Evolutionary conservation across 1,140 invertebrate species (phyloP).

Genomic region (Trachelipus rathkii): DNA sequence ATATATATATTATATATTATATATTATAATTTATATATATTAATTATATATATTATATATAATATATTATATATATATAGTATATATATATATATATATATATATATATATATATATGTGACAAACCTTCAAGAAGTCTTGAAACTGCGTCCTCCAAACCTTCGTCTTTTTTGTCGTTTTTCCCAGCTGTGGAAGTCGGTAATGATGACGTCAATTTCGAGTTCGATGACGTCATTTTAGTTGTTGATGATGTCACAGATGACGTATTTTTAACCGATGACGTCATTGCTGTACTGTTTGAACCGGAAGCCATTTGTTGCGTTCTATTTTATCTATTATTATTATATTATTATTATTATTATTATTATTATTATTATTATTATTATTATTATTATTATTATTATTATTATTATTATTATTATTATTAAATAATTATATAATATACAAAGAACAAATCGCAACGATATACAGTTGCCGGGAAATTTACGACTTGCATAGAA

Average conservation of each 20-base stretch:
- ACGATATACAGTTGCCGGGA: no score
- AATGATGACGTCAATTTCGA: neutral
- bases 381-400: no score
- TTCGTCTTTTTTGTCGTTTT: slow-evolving; percentile 19
- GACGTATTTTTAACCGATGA: neutral
- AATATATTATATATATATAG: slow-evolving; percentile 21
- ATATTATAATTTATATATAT: slow-evolving; percentile 23
- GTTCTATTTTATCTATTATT: no score
- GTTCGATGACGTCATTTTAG: neutral
- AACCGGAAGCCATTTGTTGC: slow-evolving; percentile 5
- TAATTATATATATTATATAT: slow-evolving; percentile 20
- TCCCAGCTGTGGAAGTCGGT: neutral
- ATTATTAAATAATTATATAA: no score
- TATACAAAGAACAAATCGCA: no score
- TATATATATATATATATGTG: neutral
- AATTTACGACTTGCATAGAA: no score
- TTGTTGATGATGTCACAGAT: neutral
- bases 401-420: no score
- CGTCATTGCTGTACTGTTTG: slow-evolving; percentile 10
- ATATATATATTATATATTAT: neutral
- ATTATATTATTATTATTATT: no score
- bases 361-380: no score
- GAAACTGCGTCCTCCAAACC: slow-evolving; percentile 26
- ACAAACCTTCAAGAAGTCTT: slow-evolving; percentile 25
- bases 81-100: slow-evolving; percentile 20